Evolutionary conservation across 1,140 invertebrate species (phyloP), one percentile per base, ranked within the genome.

Genomic region (Micrasema longulum): DNA sequence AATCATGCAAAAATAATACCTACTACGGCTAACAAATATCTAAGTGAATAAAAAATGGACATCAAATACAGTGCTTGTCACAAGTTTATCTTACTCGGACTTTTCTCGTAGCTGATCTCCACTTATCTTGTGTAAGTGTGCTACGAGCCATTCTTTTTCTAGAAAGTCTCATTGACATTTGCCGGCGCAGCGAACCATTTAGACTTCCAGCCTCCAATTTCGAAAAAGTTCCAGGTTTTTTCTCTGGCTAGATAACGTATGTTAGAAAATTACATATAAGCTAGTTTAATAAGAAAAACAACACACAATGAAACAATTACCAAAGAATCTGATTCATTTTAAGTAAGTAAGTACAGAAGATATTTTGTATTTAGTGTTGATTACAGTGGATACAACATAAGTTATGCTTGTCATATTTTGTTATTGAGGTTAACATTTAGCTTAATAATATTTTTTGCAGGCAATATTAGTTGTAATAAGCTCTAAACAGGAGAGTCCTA

Each of bases 21-120:
- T 31, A 31, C 26, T 31, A 31, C 7, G 26, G 7, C 26, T 31
- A 48, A 52, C 3, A 23, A 20, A 22, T 10, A 52, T 18, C 18
- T 35, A 35, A 57, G 26, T 57, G 53, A 57, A 12, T 52, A 31
- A 63, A 35, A 62, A 38, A 63, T 31, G 16, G 38, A 63, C 63
- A 66, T 36, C 10, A 66, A 52, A 31, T 50, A 43, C 6, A 50
- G 26, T 50, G 45, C 26, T 66, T 1, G 45, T 66, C 43, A 12
- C 23, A 14, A 14, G 12, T 52, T 66, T 36, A 75, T 79, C 88
- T 88, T 89, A 90, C 88, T 85, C 88, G 86, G 78, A 89, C 89
- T 89, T 88, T 89, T 73, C 88, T 86, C 77, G 88, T 89, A 71
- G 88, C 89, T 73, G 77, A 86, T 76, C 85, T 88, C 89, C 89